phyloP scores from a whole-genome alignment of 2,113 vertebrate species.

The Vulpes vulpes region DNA sequence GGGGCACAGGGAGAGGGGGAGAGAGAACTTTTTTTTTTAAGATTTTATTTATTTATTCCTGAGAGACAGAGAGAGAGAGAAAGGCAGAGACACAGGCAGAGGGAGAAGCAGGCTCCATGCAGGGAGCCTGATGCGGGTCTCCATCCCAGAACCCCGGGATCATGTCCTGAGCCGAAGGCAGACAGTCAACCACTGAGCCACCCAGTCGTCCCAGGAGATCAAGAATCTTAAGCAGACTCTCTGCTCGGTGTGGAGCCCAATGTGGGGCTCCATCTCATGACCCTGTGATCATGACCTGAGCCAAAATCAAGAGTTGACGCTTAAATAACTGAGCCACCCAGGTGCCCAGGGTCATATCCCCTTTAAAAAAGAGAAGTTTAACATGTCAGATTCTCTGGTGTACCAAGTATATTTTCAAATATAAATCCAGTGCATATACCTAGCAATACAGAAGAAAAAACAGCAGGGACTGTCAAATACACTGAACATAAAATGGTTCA shows the following conservation, averaged over 20 bases:
- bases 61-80: no score
- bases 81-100: no score
- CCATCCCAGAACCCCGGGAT: no score
- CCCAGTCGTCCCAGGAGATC: no score
- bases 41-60: no score
- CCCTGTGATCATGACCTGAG: neutral
- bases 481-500: conserved; percentile 75
- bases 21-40: no score
- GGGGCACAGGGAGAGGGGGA: neutral
- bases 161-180: no score
- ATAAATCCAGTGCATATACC: conserved; percentile 65
- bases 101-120: no score
- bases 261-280: neutral
- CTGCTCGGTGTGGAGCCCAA: no score
- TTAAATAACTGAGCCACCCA: neutral
- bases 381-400: neutral
- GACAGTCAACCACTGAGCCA: no score
- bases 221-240: neutral
- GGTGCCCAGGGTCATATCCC: neutral
- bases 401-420: conserved; percentile 82
- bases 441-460: conserved; percentile 76
- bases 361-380: neutral
- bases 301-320: neutral
- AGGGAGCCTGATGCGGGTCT: no score
- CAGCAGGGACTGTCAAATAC: conserved; percentile 80